phyloP scores from a whole-genome alignment of 2,797 vertebrate genomes.

The Diceros bicornis region DNA sequence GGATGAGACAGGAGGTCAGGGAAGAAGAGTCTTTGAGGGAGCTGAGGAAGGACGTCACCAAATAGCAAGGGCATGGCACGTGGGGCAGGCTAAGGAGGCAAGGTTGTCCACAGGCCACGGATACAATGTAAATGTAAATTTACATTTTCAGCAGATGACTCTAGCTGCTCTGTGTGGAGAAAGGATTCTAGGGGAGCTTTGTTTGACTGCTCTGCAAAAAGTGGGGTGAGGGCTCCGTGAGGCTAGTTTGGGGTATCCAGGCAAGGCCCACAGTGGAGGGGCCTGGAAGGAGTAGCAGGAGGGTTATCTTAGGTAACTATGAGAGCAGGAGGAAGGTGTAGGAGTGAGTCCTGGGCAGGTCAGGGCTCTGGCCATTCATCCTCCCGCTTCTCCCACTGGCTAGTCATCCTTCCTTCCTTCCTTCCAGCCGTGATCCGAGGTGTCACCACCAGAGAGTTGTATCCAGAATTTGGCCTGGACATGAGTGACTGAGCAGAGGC shows the following conservation, averaged over 20 bases:
- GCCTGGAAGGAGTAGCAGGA: not conserved
- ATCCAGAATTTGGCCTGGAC: constrained; percentile 94
- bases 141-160: not conserved
- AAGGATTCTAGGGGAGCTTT: not conserved
- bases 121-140: accelerated
- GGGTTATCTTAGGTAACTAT: not conserved
- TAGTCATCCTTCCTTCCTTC: constrained; percentile 83
- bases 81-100: too few relatives aligned
- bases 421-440: constrained; percentile 93
- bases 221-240: not conserved
- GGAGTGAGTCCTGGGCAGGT: not conserved
- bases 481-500: constrained; percentile 92
- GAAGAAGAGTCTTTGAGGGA: not conserved
- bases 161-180: not conserved
- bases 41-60: not conserved
- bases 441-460: constrained; percentile 95
- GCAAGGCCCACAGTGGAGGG: not conserved
- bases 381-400: not conserved
- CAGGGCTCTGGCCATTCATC: not conserved
- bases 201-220: not conserved
- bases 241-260: too few relatives aligned
- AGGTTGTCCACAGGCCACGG: too few relatives aligned
- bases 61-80: not conserved
- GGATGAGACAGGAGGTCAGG: not conserved
- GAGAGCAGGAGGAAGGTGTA: not conserved